Conservation (phyloP, 2,113 vertebrate genomes). For the Lampris incognitus region DNA sequence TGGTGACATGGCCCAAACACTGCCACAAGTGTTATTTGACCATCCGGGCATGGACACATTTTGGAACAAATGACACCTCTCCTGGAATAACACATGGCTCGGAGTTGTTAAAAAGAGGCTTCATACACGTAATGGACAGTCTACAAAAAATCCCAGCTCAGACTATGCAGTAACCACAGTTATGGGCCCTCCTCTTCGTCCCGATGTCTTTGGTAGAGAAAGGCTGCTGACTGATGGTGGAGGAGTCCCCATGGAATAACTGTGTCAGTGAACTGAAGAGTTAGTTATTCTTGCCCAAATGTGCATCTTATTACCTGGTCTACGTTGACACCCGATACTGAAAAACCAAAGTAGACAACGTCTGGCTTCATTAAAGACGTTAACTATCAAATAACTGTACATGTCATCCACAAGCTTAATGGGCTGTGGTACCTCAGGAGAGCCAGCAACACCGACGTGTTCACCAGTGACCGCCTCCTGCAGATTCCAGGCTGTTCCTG, state of each 20-base stretch:
- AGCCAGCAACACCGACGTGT: background rate
- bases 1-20: too few relatives aligned
- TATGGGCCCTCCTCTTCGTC: background rate
- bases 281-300: too few relatives aligned
- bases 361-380: background rate
- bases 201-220: background rate
- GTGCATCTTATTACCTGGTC: too few relatives aligned
- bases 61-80: too few relatives aligned
- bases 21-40: too few relatives aligned
- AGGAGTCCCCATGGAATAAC: background rate
- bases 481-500: conserved; percentile 31
- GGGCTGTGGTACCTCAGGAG: background rate
- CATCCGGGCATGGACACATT: background rate
- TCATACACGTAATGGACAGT: too few relatives aligned
- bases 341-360: background rate
- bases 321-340: too few relatives aligned
- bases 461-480: background rate
- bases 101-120: too few relatives aligned
- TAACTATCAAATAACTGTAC: background rate
- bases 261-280: background rate
- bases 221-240: conserved; percentile 7
- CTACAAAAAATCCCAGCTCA: too few relatives aligned
- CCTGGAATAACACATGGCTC: too few relatives aligned
- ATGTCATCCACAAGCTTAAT: conserved; percentile 10
- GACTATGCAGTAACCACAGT: conserved; percentile 3